Base-by-base conservation (phyloP, 2,888 invertebrate species). In the Mesodorylaimus sp. region DNA sequence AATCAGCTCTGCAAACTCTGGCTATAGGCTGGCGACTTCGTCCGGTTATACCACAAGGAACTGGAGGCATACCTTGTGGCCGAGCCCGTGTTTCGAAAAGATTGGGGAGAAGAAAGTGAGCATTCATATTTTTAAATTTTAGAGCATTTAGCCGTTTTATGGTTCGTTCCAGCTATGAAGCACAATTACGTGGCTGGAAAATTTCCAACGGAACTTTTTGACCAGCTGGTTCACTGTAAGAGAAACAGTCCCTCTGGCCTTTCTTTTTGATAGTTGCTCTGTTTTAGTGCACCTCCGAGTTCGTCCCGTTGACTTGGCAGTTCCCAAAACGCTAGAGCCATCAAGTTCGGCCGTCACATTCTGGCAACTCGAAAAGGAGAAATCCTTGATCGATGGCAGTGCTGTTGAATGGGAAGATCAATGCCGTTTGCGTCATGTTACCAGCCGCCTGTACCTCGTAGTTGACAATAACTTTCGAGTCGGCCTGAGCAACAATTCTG, bases 291-390 rank as follows among this genome's bases (percentile, higher is more conserved):
- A 66, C 54, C 50, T 67, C 38, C 58, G 67, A 23, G 55, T 67
- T 52, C 57, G 67, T 7, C 60, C 59, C 2, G 54, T 64, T 21
- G 64, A 65, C 53, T 65, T 61, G 51, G 59, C 56, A 26, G 63
- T 62, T 45, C 66, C 67, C 1, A 64, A 61, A 56, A 63, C 66
- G 5, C 51, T 67, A 53, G 61, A 62, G 47, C 67, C 66, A 1
- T 62, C 65, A 49, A 61, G 62, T 29, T 66, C 66, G n/a, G 67
- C 66, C 19, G 61, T 66, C 23, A 66, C 64, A 13, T 67, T 65
- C 57, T 67, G 66, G 66, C 67, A 67, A 57, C 55, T 66, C 16
- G 65, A 66, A 51, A 52, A 64, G 26, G 59, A 68, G 54, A 63
- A 58, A 45, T 61, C 64, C 50, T 60, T 65, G 25, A 60, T 68